Conservation (phyloP, 2,888 invertebrate species). For the Muschampia plurimacula region DNA sequence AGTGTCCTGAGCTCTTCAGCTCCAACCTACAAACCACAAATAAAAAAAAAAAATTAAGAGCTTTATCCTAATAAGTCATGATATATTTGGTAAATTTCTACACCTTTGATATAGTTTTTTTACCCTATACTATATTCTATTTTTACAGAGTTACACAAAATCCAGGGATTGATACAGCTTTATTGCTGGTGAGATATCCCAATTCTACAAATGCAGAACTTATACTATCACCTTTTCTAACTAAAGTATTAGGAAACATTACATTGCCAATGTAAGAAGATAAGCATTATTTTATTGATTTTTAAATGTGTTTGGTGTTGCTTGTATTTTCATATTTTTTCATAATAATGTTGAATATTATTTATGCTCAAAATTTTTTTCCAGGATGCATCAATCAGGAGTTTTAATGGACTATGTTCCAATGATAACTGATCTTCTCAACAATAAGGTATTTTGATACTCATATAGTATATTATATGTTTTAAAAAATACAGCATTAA, state of each 20-base stretch:
- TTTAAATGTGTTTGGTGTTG: too few species aligned
- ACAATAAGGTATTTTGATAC: conserved; percentile 71
- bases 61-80: too few species aligned
- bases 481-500: too few species aligned
- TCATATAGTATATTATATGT: not conserved
- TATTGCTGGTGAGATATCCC: conserved; percentile 85
- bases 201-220: conserved; percentile 81
- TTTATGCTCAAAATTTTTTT: conserved; percentile 45
- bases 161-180: conserved; percentile 80
- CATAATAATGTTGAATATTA: not conserved
- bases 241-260: conserved; percentile 76
- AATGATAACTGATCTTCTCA: conserved; percentile 80
- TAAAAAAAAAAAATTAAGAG: too few species aligned
- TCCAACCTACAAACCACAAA: too few species aligned
- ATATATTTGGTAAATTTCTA: too few species aligned
- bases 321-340: not conserved
- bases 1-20: too few species aligned
- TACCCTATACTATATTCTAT: not conserved
- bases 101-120: too few species aligned
- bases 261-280: conserved; percentile 73
- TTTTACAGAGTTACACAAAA: conserved; percentile 70
- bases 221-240: conserved; percentile 76
- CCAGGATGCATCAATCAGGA: conserved; percentile 80
- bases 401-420: conserved; percentile 86
- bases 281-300: not conserved